Percentiles rank a stretch among this genome's conserved stretches.
phyloP scores from a whole-genome alignment of 2,113 vertebrate species.

The Rostratula benghalensis region DNA sequence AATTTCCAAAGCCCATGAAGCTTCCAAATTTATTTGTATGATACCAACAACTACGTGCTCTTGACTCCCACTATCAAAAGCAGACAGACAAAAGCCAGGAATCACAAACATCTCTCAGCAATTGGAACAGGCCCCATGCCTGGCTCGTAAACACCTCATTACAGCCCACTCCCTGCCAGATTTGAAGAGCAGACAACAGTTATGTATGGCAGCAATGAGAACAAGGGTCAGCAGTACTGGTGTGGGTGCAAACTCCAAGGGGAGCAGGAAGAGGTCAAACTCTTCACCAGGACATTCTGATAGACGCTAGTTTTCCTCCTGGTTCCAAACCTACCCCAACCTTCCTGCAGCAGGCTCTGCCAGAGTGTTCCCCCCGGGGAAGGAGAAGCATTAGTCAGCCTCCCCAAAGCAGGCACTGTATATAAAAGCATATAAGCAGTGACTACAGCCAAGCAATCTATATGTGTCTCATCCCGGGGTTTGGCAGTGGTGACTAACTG shows the following conservation, averaged over 20 bases:
- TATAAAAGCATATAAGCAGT: neutral
- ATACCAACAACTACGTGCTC: neutral
- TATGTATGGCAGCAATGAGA: neutral
- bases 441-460: neutral
- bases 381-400: neutral
- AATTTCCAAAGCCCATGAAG: neutral
- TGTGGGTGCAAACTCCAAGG: fast-evolving
- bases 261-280: neutral
- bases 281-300: neutral
- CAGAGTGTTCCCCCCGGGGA: neutral
- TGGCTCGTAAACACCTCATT: slow-evolving; percentile 34
- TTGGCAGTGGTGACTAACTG: neutral
- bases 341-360: neutral
- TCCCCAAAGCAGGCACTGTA: neutral
- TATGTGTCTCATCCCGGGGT: neutral
- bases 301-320: neutral
- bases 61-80: neutral
- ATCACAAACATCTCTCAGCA: neutral
- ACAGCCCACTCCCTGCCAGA: slow-evolving; percentile 2
- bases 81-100: neutral
- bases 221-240: neutral
- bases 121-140: neutral
- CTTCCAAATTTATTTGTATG: neutral
- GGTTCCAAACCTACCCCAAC: neutral
- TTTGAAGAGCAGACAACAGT: neutral